Evolutionary conservation across 1,140 invertebrate genomes (phyloP), one percentile per base, ranked within the genome.

Genomic region (Hestina assimilis): DNA sequence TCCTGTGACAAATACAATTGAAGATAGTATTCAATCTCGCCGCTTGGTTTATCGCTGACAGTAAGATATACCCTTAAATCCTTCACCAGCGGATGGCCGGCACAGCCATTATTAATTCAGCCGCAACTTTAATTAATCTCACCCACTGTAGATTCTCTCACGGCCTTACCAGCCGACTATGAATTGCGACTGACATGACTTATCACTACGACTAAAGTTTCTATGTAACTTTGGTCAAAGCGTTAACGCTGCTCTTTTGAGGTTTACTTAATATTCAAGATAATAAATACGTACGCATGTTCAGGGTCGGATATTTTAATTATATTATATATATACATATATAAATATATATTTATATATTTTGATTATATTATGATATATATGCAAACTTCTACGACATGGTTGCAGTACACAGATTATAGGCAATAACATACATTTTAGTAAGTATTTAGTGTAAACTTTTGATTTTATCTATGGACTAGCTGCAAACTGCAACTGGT

Each of bases 101-200:
- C 57, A 59, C 67, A 63, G 54, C 50, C 51, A 71, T 73, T 83
- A 83, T 83, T 83, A 83, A 83, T 81, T 78, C 73, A 74, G 75
- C 78, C 78, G 53, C 69, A 67, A 66, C 66, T 77, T 72, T 79
- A 83, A 83, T 81, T 81, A 81, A 83, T 83, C 76, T 81, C 67
- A 69, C 69, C 76, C 72, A 71, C 52, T 78, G 78, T 41, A 73
- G 69, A 71, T 66, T 75, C 74, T 72, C 77, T 64, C 68, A 77
- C 78, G 66, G 56, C 60, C 59, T 58, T 55, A 55, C 60, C 40
- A 26, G 63, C 64, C 57, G 59, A 53, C 53, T 62, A 66, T 61
- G 63, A 75, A 72, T 74, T 68, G 51, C 54, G 52, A 52, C 68
- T 69, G 59, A 69, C 66, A 74, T 72, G 66, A 76, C 62, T 75